Base-by-base conservation (phyloP, 2,797 vertebrate species). In the Vireo griseus region DNA sequence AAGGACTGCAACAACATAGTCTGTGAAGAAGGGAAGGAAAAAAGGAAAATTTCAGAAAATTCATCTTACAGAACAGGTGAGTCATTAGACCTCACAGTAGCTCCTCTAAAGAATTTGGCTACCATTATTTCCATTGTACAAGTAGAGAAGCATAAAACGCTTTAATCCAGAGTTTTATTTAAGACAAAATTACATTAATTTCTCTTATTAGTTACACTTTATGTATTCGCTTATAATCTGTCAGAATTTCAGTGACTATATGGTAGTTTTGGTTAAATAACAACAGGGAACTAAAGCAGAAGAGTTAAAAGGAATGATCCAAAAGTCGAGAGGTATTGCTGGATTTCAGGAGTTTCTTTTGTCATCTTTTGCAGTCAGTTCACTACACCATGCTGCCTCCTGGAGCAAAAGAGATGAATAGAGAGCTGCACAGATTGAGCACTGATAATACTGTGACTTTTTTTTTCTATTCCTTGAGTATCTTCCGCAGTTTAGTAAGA, bases 311-410 rank as follows among this genome's bases (percentile, higher is more conserved):
- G 50, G 28, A 77, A 51, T 2, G 1, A 50, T 58, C 58, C 50
- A 58, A 55, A 84, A 92, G 54, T 16, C 4, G 7, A 69, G 51
- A 75, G 42, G 61, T 57, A 65, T 12, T 1, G 12, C 52, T 74
- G 85, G 44, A 58, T 90, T 90, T 80, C 74, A 76, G 48, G 44
- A 91, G 33, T 71, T 92, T 58, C 72, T 81, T 67, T 68, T 78
- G 37, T 63, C 69, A 84, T 94, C 78, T 94, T 48, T 48, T 94
- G 88, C 83, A 90, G 33, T 78, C 72, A 63, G 79, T 79, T 95
- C 80, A 93, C 92, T 95, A 93, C 66, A 92, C 73, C 95, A 91
- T 88, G 90, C 96, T 95, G 94, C 93, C 95, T 96, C 94, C 95
- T 93, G 93, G 90, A 96, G 95, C 95, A 94, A 88, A 92, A 81